Evolutionary conservation across 1,140 invertebrate species (phyloP).

Genomic region (Helicoverpa zea): DNA sequence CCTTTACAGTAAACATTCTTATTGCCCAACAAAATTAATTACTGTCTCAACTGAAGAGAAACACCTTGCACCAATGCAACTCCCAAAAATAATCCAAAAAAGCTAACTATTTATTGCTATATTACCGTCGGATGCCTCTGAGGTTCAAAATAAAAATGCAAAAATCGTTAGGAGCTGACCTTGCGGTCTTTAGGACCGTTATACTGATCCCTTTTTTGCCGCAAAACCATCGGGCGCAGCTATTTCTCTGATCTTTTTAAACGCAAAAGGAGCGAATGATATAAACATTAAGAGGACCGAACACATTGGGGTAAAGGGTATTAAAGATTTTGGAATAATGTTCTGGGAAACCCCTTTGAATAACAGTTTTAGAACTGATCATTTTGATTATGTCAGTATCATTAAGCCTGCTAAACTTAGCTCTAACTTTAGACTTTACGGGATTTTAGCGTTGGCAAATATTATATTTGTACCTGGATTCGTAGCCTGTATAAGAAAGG

Average conservation of each 20-base stretch:
- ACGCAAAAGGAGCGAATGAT: slow-evolving; percentile 78
- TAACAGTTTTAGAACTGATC: not conserved
- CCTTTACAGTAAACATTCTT: too few relatives aligned
- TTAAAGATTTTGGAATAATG: not conserved
- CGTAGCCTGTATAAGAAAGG: too few relatives aligned
- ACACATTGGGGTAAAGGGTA: slow-evolving; percentile 52
- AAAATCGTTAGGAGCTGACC: slow-evolving; percentile 71
- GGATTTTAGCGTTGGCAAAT: too few relatives aligned
- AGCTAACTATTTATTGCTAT: slow-evolving; percentile 22
- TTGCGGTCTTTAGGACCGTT: slow-evolving; percentile 76
- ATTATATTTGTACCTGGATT: too few relatives aligned
- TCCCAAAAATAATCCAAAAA: slow-evolving; percentile 18
- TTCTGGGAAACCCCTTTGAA: too few relatives aligned
- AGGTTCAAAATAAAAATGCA: slow-evolving; percentile 55
- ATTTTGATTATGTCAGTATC: not conserved
- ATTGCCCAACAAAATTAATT: not conserved
- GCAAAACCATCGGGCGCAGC: slow-evolving; percentile 75
- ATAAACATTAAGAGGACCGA: slow-evolving; percentile 62
- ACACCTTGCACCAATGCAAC: slow-evolving; percentile 4
- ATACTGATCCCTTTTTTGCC: slow-evolving; percentile 67
- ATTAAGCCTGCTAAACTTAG: too few relatives aligned
- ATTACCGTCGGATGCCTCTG: slow-evolving; percentile 42
- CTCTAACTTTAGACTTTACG: too few relatives aligned
- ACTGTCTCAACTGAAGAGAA: not conserved
- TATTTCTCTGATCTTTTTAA: slow-evolving; percentile 82